Conservation (phyloP, 2,888 invertebrate genomes). For the Gastracanthus pulcherrimus region DNA sequence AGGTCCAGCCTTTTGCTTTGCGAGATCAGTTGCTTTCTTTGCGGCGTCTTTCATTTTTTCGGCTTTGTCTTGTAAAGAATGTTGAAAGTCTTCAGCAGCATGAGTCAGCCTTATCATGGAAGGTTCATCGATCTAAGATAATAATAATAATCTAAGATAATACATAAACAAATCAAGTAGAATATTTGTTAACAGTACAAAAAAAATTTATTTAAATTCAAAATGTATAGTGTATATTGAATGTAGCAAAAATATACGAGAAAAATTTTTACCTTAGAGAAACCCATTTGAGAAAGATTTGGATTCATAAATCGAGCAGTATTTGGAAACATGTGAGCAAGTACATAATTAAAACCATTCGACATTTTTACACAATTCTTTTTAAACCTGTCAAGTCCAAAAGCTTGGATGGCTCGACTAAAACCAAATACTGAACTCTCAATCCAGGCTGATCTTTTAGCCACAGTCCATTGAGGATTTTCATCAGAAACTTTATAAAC, state of each 20-base stretch:
- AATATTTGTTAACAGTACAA: background rate
- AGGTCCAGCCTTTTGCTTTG: constrained; percentile 81
- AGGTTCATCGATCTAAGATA: constrained; percentile 67
- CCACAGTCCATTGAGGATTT: constrained; percentile 86
- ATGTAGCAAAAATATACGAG: background rate
- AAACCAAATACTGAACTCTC: constrained; percentile 94
- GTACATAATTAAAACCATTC: constrained; percentile 90
- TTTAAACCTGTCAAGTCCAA: constrained; percentile 93
- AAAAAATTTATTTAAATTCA: constrained; percentile 17
- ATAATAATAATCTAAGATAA: constrained; percentile 1
- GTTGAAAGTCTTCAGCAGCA: constrained; percentile 73
- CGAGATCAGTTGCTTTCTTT: constrained; percentile 89
- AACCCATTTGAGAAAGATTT: constrained; percentile 69
- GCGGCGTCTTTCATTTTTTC: constrained; percentile 88
- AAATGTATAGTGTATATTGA: background rate
- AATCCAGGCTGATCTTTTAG: constrained; percentile 91
- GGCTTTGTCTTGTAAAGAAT: constrained; percentile 74
- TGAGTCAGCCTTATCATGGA: constrained; percentile 68
- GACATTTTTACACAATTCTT: constrained; percentile 91
- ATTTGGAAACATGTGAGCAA: constrained; percentile 85
- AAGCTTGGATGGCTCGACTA: constrained; percentile 91
- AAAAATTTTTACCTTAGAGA: constrained; percentile 50
- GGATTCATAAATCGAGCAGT: constrained; percentile 74
- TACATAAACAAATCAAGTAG: background rate
- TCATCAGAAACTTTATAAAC: constrained; percentile 87